A percentile compares a stretch with the other conserved stretches of the same genome.
phyloP scores from a whole-genome alignment of 35 echinoderm and acorn worm species.

The Stichopus chloronotus region DNA sequence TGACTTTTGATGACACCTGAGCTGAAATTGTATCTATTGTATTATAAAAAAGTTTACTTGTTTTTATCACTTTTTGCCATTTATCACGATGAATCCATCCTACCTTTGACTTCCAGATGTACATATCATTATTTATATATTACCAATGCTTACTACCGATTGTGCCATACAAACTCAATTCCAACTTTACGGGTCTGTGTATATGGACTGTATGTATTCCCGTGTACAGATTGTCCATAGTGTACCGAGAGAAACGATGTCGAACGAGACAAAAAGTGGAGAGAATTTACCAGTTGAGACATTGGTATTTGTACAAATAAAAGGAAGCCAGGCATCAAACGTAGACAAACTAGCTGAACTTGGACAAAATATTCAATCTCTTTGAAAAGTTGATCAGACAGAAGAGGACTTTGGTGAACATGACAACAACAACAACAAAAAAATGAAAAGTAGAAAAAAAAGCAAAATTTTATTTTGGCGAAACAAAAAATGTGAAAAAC shows the following conservation, averaged over 20 bases:
- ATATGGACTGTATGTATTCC: conserved; percentile 40
- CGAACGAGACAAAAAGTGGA: not conserved
- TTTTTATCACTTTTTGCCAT: conserved; percentile 43
- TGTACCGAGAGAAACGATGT: conserved; percentile 23
- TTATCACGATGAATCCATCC: not conserved
- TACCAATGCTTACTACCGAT: not conserved
- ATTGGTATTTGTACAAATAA: conserved; percentile 17
- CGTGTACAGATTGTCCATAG: conserved; percentile 41
- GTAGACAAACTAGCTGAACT: conserved; percentile 45
- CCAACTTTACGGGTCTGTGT: conserved; percentile 65
- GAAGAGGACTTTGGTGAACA: not conserved
- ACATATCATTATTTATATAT: conserved; percentile 30
- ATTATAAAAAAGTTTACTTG: conserved; percentile 31
- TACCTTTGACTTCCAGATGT: conserved; percentile 50
- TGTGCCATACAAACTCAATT: conserved; percentile 36
- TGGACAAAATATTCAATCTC: conserved; percentile 46
- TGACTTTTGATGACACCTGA: conserved; percentile 14
- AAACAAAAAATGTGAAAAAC: not conserved
- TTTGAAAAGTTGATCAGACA: not conserved
- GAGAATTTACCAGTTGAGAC: not conserved
- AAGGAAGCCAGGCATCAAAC: conserved; percentile 19
- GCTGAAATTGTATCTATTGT: conserved; percentile 46
- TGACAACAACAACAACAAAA: not conserved
- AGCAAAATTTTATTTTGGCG: conserved; percentile 8
- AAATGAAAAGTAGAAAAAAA: conserved; percentile 14